Evolutionary conservation across 2,797 vertebrate genomes (phyloP), one percentile per base, ranked within the genome.

Genomic region (Chelonia mydas): DNA sequence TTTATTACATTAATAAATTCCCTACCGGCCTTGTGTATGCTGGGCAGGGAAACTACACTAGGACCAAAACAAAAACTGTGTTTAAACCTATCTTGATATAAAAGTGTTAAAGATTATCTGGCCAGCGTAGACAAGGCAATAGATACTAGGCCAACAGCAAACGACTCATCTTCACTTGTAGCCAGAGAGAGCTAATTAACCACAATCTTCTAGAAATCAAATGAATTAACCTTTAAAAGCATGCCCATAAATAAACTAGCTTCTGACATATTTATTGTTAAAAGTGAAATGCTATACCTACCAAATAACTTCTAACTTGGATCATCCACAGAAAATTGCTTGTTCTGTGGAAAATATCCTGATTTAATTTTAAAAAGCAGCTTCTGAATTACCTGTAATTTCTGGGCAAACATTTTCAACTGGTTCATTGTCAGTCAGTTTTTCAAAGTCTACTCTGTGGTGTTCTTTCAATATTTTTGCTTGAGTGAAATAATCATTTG

Each of bases 401-500:
- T 98, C 97, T 92, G 68, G 12, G 87, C 91, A 96, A 87, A 2
- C 45, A 86, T 94, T 96, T 85, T 96, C 90, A 54, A 5, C 53
- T 8, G 89, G 86, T 37, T 94, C 59, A 81, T 84, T 86, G 72
- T 96, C 94, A 96, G 82, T 15, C 88, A 97, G 87, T 53, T 96
- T 96, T 83, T 96, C 92, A 51, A 96, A 86, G 72, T 97, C 95
- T 55, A 96, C 97, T 91, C 55, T 87, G 28, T 92, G 89, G 78
- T 95, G 94, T 13, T 98, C 92, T 90, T 98, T 98, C 93, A 99
- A 96, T 94, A 99, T 98, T 97, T 99, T 99, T 96, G 98, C 97
- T 92, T 98, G 98, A n/a, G 91, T 98, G 97, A 99, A 99, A 96
- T 99, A 99, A 97, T 99, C 98, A 25, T 99, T 99, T 1, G 99